Evolutionary conservation across 2,888 invertebrate species (phyloP), one percentile per base, ranked within the genome.

Genomic region (Ormyrus thymus): DNA sequence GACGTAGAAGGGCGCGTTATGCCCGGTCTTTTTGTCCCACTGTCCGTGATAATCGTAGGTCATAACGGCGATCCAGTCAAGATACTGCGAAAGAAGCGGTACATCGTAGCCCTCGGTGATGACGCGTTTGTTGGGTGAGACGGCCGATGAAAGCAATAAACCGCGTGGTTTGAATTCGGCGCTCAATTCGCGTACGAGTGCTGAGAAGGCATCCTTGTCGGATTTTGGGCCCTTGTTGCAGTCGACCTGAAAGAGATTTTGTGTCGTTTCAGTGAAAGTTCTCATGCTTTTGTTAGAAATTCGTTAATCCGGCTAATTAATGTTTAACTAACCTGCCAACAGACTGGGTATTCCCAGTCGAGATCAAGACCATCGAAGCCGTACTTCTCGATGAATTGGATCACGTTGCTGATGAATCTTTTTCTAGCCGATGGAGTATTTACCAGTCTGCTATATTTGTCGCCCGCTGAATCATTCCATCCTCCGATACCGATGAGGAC

Each of bases 301-400:
- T 8, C 4, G 53, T 53, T 53, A 43, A 65, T 56, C 2, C 29
- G 29, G 29, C 29, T 29, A 29, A 29, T 29, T 56, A 48, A 56
- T 29, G 10, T 15, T 46, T 7, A 45, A 81, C 56, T 29, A 81
- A 91, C 91, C 92, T 97, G 97, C 97, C 97, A 97, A 87, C 97
- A 97, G 82, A 94, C 96, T 0, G 97, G 97, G 89, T 97, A 98
- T 87, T 98, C 97, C 97, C 97, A 98, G 87, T 97, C 97, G 48
- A 98, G 91, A 89, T 98, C 97, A 56, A 98, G 91, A 6, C 98
- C 98, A 86, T 98, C 97, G 84, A 98, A 98, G 74, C 94, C 94
- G 84, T 96, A 93, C 81, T 94, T 93, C 80, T 95, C 93, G 76
- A 97, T 93, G 86, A 97, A 97, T 84, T 95, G 93, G 0, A 96